Percentiles rank a stretch among this genome's conserved stretches.
Conservation (phyloP, 2,113 vertebrate species). For the Uria lomvia region DNA sequence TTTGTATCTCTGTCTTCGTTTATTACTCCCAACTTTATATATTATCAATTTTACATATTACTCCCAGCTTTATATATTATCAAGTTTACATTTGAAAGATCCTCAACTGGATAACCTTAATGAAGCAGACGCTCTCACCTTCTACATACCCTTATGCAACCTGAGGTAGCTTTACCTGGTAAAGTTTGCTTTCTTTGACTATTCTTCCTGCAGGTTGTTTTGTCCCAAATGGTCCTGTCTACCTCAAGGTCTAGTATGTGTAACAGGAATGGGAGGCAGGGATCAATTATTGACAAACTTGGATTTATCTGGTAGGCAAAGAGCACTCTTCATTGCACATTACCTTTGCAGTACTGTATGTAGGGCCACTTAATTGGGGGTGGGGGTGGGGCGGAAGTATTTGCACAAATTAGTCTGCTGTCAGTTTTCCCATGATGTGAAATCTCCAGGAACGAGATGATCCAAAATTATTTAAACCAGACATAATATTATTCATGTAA, state of each 20-base stretch:
- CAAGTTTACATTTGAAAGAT: not conserved
- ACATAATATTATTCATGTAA: not conserved
- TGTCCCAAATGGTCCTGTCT: not conserved
- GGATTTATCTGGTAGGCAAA: not conserved
- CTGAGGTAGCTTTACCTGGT: not conserved
- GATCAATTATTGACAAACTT: not conserved
- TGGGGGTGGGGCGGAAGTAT: not conserved
- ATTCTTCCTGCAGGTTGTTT: not conserved
- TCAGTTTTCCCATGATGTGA: not conserved
- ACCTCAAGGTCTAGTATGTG: not conserved
- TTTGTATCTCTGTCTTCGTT: not conserved
- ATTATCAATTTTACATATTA: not conserved
- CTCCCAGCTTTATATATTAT: not conserved
- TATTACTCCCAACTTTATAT: not conserved
- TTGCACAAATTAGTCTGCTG: not conserved
- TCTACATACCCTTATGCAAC: not conserved
- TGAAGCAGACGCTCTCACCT: not conserved
- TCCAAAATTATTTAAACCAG: not conserved
- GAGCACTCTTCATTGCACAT: not conserved
- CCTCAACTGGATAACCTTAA: not conserved
- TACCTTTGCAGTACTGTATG: not conserved
- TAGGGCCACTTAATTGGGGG: not conserved
- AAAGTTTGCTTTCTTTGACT: not conserved
- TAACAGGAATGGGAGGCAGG: not conserved
- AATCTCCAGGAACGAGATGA: not conserved